Percentiles rank a stretch among this genome's conserved stretches.
phyloP scores from a whole-genome alignment of 2,888 invertebrate species.

The Pseudanteris insignis region DNA sequence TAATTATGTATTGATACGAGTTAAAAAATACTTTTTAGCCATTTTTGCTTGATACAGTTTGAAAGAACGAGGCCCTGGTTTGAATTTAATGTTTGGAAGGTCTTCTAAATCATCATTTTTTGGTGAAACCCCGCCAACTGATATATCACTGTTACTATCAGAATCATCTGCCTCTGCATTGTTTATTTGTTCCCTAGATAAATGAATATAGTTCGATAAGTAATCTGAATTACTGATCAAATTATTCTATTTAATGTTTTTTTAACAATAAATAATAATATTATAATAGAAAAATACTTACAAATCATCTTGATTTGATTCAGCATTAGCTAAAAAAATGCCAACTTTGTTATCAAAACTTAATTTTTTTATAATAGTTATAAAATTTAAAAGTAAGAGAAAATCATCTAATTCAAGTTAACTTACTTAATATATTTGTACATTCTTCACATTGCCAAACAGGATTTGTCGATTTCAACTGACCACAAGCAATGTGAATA shows the following conservation, averaged over 20 bases:
- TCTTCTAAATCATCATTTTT: constrained; percentile 13
- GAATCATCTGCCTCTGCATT: constrained; percentile 1
- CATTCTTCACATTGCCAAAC: constrained; percentile 68
- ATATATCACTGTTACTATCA: constrained; percentile 58
- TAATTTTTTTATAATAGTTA: constrained; percentile 3
- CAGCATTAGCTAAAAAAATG: no score
- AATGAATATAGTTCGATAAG: no score
- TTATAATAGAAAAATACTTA: no score
- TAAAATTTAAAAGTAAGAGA: no score
- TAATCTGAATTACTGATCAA: no score
- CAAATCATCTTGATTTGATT: no score
- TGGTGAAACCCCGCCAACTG: constrained; percentile 51
- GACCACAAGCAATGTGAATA: constrained; percentile 68
- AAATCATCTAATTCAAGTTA: no score
- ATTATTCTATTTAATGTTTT: no score
- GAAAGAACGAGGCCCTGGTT: constrained; percentile 57
- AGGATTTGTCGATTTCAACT: constrained; percentile 62
- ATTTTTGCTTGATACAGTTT: constrained; percentile 44
- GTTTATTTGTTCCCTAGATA: not conserved
- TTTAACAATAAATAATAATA: no score
- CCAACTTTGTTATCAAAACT: no score
- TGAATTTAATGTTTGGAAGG: constrained; percentile 17
- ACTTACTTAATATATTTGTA: constrained; percentile 51
- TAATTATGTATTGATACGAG: no score
- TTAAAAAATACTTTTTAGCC: constrained; percentile 22